Base-by-base conservation (phyloP, 2,888 invertebrate genomes). In the Ctenicera cuprea region DNA sequence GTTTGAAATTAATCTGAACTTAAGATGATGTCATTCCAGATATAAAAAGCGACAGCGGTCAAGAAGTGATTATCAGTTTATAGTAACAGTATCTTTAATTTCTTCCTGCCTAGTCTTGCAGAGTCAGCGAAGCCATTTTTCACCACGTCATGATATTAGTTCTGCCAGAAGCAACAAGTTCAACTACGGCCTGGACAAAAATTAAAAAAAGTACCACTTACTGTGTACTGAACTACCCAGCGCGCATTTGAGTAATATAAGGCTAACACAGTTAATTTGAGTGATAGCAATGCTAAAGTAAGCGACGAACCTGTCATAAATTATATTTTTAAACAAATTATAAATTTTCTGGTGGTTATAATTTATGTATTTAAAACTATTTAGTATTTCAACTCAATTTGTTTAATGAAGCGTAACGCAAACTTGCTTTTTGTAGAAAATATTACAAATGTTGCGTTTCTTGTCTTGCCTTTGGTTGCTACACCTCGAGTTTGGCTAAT, bases 11-110 rank as follows among this genome's bases (percentile, higher is more conserved):
- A 45, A 45, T 45, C 18, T 45, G 18, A 45, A 45, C 45, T 18
- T 16, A 11, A 8, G 18, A 26, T 50, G 50, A 50, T 50, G 50
- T 50, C 50, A 50, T 50, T 50, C 22, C 26, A 20, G 50, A 50
- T 50, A 26, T 26, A 50, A 50, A 50, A 50, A 50, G 26, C 50
- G 26, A 26, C 26, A 50, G 50, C 50, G 50, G 45, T 9, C 45
- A 26, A 50, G 50, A 50, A 50, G 22, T 50, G 50, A 50, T 50
- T 26, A 50, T 50, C 26, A 50, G 50, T 50, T 50, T 45, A 45
- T 45, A 45, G 45, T 45, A 45, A 45, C 45, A 45, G 45, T 45
- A 45, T 45, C 45, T 45, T 18, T 16, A 45, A 45, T 45, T 45
- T 45, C 45, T 45, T 45, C 45, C 45, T 45, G 45, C 14, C 45